Base-by-base conservation (phyloP, 1,140 invertebrate genomes). In the Araneus ventricosus region DNA sequence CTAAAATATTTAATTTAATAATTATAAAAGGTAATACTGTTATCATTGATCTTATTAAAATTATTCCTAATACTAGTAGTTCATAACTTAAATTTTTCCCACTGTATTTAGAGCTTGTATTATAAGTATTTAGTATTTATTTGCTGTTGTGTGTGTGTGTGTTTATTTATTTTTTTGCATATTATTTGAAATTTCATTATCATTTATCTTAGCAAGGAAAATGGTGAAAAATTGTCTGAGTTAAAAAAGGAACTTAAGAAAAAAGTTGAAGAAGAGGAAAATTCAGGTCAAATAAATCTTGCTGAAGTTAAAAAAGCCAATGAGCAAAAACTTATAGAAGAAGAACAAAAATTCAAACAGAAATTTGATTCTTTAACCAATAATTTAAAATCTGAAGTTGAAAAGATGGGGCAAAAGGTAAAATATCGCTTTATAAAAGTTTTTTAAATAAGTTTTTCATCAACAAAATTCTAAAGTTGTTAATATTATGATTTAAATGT, bases 331-430 rank as follows among this genome's bases (percentile, higher is more conserved):
- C 34, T 57, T 41, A 41, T 30, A 10, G 67, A 39, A 41, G 91
- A 80, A 27, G 91, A 93, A 30, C 39, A 93, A 34, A 61, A 59
- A 39, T 79, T 87, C 41, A 75, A 88, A n/a, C 24, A 87, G 14
- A 45, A 80, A 59, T 7, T 93, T 2, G 67, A 87, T 39, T 45
- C 79, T 27, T 61, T 91, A 79, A 63, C 30, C 37, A 34, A 91
- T 84, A 63, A 5, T 34, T n/a, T n/a, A 27, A 59, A 79, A 27
- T 37, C 24, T 57, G 88, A 90, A 90, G 24, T 90, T 22, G 52
- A 57, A 24, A 52, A 90, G n/a, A 79, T 90, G 22, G 57, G 80
- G 80, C n/a, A 79, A 90, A 37, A 90, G 39, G 88, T 90, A 80
- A 27, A 20, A 30, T 67, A 10, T 10, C 3, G 27, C 45, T 30